Conservation (phyloP, 2,113 vertebrate genomes). For the Carassius gibelio region DNA sequence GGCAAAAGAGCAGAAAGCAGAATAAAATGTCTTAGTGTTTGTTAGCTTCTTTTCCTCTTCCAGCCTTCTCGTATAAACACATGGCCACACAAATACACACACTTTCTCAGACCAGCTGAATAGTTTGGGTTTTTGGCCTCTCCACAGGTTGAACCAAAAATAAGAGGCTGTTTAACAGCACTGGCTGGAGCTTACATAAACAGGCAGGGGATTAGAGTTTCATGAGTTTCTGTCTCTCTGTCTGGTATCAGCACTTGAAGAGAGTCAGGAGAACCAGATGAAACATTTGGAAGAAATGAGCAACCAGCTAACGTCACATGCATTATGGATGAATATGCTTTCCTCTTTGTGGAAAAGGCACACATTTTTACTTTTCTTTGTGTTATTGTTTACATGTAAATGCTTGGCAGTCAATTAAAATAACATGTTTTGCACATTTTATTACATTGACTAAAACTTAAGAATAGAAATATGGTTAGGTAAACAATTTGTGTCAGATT, state of each 20-base stretch:
- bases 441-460: not conserved
- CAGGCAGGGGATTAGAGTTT: slow-evolving; percentile 44
- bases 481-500: not conserved
- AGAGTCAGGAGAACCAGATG: slow-evolving; percentile 34
- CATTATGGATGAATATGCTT: slow-evolving; percentile 33
- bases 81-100: slow-evolving; percentile 4
- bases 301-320: slow-evolving; percentile 25
- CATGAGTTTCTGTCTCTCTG: slow-evolving; percentile 38
- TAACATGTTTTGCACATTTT: slow-evolving; percentile 1
- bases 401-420: not conserved
- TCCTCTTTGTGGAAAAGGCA: slow-evolving; percentile 18
- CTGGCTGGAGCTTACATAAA: slow-evolving; percentile 53
- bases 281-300: slow-evolving; percentile 39
- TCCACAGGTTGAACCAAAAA: slow-evolving; percentile 51
- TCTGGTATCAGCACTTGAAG: slow-evolving; percentile 45
- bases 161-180: slow-evolving; percentile 57
- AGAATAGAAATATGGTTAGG: slow-evolving; percentile 3
- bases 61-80: not conserved
- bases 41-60: slow-evolving; percentile 4
- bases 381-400: slow-evolving; percentile 1
- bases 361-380: not conserved
- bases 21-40: slow-evolving; percentile 1
- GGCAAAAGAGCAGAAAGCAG: not conserved
- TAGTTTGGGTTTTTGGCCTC: slow-evolving; percentile 48
- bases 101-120: slow-evolving; percentile 20